These are phyloP conservation scores for Enteromius trimaculatus DNA, from an alignment of 2,797 vertebrate species.

Conservation along the genomic window DNA sequence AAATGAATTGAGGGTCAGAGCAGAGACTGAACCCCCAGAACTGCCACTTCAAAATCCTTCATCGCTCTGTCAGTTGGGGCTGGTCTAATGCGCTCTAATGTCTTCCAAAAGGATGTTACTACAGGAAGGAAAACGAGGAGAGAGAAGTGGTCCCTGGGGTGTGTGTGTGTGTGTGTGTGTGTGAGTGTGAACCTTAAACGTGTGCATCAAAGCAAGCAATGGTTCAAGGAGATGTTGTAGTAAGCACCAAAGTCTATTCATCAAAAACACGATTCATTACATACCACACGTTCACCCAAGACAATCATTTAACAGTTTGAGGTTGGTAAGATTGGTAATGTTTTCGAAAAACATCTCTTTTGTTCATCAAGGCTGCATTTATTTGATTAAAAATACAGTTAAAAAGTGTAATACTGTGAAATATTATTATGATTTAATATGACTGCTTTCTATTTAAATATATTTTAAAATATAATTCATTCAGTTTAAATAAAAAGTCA, in stretches of 20 bases:
- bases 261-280: slow-evolving; percentile 20
- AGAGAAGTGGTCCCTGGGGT: slow-evolving; percentile 51
- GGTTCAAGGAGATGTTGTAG: slow-evolving; percentile 60
- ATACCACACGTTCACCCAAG: neutral
- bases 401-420: neutral
- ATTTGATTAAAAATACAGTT: neutral
- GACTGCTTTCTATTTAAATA: neutral
- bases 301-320: neutral
- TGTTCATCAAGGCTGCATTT: neutral
- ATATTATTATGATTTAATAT: neutral
- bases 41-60: slow-evolving; percentile 46
- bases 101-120: slow-evolving; percentile 53
- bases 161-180: slow-evolving; percentile 22
- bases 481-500: too few relatives aligned
- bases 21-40: slow-evolving; percentile 30
- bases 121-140: slow-evolving; percentile 57
- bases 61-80: slow-evolving; percentile 34
- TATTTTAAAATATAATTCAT: neutral
- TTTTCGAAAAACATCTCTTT: neutral
- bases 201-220: slow-evolving; percentile 33
- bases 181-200: neutral
- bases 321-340: neutral
- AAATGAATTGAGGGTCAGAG: slow-evolving; percentile 19
- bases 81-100: slow-evolving; percentile 34
- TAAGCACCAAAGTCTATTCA: slow-evolving; percentile 39